Evolutionary conservation across 1,140 invertebrate species (phyloP).

Genomic region (Lamellibrachia luymesi): DNA sequence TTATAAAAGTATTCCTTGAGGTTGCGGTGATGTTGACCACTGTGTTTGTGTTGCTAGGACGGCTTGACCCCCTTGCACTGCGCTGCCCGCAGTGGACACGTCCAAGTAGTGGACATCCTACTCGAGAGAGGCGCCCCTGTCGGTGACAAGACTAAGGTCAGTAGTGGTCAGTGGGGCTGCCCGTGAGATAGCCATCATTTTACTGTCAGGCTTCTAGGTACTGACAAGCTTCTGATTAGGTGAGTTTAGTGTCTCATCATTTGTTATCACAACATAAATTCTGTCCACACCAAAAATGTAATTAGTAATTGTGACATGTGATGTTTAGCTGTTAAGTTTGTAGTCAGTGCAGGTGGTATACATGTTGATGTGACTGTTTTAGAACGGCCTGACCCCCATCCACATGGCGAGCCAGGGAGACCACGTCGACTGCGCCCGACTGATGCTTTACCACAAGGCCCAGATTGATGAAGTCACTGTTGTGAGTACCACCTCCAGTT

Average conservation of each 20-base stretch:
- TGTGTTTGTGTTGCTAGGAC: slow-evolving; percentile 8
- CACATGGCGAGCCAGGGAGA: slow-evolving; percentile 89
- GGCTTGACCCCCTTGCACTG: slow-evolving; percentile 61
- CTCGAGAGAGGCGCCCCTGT: slow-evolving; percentile 67
- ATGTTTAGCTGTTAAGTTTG: neutral
- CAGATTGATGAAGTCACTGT: slow-evolving; percentile 99
- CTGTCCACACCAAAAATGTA: no score
- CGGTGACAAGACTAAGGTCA: slow-evolving; percentile 22
- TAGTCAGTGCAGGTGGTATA: slow-evolving; percentile 82
- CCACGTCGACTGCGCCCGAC: slow-evolving; percentile 95
- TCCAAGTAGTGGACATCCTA: slow-evolving; percentile 92
- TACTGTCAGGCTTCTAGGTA: no score
- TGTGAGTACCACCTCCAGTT: neutral
- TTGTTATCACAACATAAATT: no score
- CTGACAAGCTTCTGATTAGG: no score
- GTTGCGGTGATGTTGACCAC: no score
- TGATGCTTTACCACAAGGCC: slow-evolving; percentile 91
- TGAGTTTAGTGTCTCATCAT: no score
- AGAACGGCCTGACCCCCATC: slow-evolving; percentile 71
- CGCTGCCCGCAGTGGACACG: slow-evolving; percentile 94
- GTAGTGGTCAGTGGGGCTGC: neutral
- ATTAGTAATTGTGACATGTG: no score
- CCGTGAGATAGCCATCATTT: no score
- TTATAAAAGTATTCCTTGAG: no score
- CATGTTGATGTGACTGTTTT: slow-evolving; percentile 82